Evolutionary conservation across 1,140 invertebrate genomes (phyloP).

Genomic region (Augochlora pura): DNA sequence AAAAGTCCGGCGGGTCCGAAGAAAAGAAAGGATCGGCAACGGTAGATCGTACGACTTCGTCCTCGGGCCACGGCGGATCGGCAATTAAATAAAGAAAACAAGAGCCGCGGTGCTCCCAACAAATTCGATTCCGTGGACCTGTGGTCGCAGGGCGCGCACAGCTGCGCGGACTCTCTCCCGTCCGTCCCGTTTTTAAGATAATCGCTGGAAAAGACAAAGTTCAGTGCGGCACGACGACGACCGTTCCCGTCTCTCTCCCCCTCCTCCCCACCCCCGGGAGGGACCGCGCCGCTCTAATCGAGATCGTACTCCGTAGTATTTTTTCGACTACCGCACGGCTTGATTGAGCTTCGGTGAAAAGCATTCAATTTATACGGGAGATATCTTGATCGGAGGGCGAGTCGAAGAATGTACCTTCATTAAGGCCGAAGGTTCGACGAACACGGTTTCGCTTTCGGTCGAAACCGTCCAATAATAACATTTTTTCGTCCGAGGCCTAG

Average conservation of each 20-base stretch:
- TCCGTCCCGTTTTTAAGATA: constrained; percentile 44
- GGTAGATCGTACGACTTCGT: neutral
- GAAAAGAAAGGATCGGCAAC: neutral
- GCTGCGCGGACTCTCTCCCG: no score
- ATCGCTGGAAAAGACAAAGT: constrained; percentile 45
- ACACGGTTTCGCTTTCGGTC: constrained; percentile 66
- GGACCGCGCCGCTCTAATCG: constrained; percentile 60
- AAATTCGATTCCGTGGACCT: constrained; percentile 14
- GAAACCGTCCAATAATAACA: constrained; percentile 61
- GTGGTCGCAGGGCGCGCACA: neutral
- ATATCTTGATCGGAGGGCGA: constrained; percentile 65
- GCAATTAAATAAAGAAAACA: neutral
- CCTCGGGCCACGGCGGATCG: neutral
- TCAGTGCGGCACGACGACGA: constrained; percentile 22
- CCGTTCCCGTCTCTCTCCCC: neutral
- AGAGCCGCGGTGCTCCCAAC: neutral
- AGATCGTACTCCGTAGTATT: constrained; percentile 52
- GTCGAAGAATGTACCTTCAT: constrained; percentile 68
- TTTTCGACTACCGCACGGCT: constrained; percentile 64
- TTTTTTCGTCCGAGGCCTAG: constrained; percentile 60
- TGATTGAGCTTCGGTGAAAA: constrained; percentile 67
- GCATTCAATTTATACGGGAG: constrained; percentile 64
- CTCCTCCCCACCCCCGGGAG: no score
- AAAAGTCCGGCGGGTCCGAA: neutral
- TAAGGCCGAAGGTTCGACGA: constrained; percentile 58